phyloP scores from a whole-genome alignment of 2,113 vertebrate species.

The Cinclus mexicanus region DNA sequence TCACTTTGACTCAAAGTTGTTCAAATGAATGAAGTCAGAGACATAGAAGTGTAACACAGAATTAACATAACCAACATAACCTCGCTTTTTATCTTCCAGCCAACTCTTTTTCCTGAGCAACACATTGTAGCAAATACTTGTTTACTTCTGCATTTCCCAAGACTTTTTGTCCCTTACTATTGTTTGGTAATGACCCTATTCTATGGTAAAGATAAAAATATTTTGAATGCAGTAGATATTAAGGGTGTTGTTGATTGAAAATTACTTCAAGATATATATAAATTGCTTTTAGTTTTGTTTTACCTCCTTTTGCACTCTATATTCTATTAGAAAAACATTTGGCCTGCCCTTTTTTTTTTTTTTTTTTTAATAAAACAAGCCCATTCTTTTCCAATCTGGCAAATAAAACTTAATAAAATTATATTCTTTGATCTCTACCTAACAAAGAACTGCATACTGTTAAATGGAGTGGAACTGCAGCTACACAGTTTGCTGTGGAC shows the following conservation, averaged over 20 bases:
- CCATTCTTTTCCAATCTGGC: slow-evolving; percentile 51
- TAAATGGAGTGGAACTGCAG: slow-evolving; percentile 68
- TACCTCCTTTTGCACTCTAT: slow-evolving; percentile 16
- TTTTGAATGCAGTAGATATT: neutral
- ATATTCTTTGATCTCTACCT: slow-evolving; percentile 70
- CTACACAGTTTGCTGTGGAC: slow-evolving; percentile 58
- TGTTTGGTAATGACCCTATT: neutral
- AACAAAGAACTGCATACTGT: slow-evolving; percentile 62
- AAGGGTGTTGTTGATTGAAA: neutral
- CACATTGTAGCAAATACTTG: neutral
- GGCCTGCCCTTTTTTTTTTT: neutral
- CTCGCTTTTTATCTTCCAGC: neutral
- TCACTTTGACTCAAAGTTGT: neutral
- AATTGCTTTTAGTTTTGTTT: slow-evolving; percentile 31
- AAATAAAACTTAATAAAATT: slow-evolving; percentile 68
- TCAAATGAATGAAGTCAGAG: neutral
- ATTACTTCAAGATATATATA: neutral
- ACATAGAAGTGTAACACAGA: neutral
- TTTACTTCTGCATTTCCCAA: neutral
- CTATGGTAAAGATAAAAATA: neutral
- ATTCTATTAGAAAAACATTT: slow-evolving; percentile 1
- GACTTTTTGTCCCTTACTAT: neutral
- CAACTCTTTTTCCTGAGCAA: neutral
- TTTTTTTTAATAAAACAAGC: neutral
- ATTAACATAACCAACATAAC: neutral